Evolutionary conservation across 2,888 invertebrate genomes (phyloP), one percentile per base, ranked within the genome.

Genomic region (Hylaea fasciaria): DNA sequence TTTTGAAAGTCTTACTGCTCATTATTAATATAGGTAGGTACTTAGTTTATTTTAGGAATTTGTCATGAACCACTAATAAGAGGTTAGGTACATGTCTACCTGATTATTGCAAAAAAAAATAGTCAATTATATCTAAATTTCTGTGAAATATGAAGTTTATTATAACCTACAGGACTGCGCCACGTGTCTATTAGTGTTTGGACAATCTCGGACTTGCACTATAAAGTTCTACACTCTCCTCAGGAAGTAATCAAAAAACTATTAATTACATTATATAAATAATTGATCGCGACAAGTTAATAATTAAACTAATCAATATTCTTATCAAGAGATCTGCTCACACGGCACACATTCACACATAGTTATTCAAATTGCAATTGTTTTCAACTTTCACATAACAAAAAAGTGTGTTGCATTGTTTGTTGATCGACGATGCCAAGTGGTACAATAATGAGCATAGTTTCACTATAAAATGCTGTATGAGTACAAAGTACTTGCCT

Each of bases 301-400:
- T 41, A 49, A 44, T 29, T 37, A 4, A 49, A 44, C 46, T 41
- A 66, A 66, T 73, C 57, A 66, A 61, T 64, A 72, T 69, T 76
- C 64, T 66, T 67, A 72, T 61, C 65, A 72, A 73, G 59, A 70
- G 70, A 70, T 70, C 65, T 22, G 3, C 5, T 65, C 70, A 66
- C 70, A 73, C 70, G 72, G 61, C 69, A 72, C 73, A 69, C 32
- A 10, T 10, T 3, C 22, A 22, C n/a, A n/a, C 64, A 61, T 56
- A 56, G 46, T 69, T 78, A 82, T 81, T 81, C 73, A 79, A 80
- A 83, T 74, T 74, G 77, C 78, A 77, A 70, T 74, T 76, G 76
- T 74, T 78, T 73, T 66, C 76, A 85, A 89, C 91, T 91, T 91
- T 90, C 90, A 84, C 89, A 74, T 65, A 78, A 78, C 76, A 84